phyloP scores from a whole-genome alignment of 1,140 invertebrate genomes.

The Leptoteleia sp. region DNA sequence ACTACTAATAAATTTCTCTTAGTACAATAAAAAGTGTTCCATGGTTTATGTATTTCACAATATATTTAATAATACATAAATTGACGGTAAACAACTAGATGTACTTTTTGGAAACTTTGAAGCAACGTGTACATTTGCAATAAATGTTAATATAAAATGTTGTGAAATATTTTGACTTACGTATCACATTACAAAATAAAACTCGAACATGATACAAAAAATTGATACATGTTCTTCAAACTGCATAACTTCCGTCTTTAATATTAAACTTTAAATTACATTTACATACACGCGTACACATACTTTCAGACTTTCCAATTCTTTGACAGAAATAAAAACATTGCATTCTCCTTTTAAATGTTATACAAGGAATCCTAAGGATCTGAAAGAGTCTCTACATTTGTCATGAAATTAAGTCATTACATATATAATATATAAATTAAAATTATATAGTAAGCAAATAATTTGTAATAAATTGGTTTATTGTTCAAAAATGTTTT shows the following conservation, averaged over 20 bases:
- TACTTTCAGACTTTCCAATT: slow-evolving; percentile 53
- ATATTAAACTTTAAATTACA: slow-evolving; percentile 38
- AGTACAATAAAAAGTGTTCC: neutral
- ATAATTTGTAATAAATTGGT: too few species aligned
- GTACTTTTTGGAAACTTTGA: neutral
- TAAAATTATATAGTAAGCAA: too few species aligned
- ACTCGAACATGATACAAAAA: neutral
- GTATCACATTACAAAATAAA: neutral
- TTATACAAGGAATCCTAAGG: slow-evolving; percentile 10
- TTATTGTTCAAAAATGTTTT: too few species aligned
- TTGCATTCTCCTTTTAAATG: slow-evolving; percentile 26
- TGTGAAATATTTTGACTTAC: neutral
- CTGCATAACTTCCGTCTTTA: slow-evolving; percentile 14
- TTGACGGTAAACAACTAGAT: neutral
- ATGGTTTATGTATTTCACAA: neutral
- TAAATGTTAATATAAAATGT: neutral
- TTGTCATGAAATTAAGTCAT: slow-evolving; percentile 19
- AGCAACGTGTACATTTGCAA: neutral
- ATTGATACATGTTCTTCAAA: slow-evolving; percentile 12
- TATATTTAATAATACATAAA: slow-evolving; percentile 2
- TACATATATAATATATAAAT: too few species aligned
- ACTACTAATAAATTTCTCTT: too few species aligned
- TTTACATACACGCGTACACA: slow-evolving; percentile 21
- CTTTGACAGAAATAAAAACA: slow-evolving; percentile 42
- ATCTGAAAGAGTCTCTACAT: slow-evolving; percentile 15